Evolutionary conservation across 2,797 vertebrate species (phyloP).

Genomic region (Pagetopsis macropterus): DNA sequence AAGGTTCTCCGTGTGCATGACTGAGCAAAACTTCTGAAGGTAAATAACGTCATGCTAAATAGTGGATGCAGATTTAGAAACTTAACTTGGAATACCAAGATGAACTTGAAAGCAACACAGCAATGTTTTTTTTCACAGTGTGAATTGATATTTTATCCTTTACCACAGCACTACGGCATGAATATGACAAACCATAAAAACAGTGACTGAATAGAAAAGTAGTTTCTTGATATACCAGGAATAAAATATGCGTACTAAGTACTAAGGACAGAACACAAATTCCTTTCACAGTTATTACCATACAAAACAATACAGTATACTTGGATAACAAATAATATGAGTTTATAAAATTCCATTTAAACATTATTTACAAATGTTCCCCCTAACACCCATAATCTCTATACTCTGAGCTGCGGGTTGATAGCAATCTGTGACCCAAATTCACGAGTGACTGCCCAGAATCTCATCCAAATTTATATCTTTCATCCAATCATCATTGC

Average conservation of each 20-base stretch:
- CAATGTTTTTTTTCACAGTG: slow-evolving; percentile 74
- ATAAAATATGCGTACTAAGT: slow-evolving; percentile 59
- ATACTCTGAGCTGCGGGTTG: slow-evolving; percentile 31
- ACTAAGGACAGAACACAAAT: slow-evolving; percentile 64
- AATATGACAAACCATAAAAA: slow-evolving; percentile 56
- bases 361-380: slow-evolving; percentile 70
- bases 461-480: slow-evolving; percentile 99
- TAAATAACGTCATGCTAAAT: slow-evolving; percentile 69
- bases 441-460: slow-evolving; percentile 92
- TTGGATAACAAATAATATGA: slow-evolving; percentile 73
- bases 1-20: slow-evolving; percentile 45
- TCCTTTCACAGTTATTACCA: slow-evolving; percentile 78
- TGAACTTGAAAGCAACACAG: slow-evolving; percentile 61
- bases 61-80: slow-evolving; percentile 52
- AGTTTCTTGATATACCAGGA: slow-evolving; percentile 55
- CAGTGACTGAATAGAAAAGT: slow-evolving; percentile 58
- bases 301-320: slow-evolving; percentile 73
- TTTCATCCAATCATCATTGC: slow-evolving; percentile 99
- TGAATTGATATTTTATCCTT: slow-evolving; percentile 59
- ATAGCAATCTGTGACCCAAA: slow-evolving; percentile 24
- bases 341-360: slow-evolving; percentile 76
- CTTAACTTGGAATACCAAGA: slow-evolving; percentile 38
- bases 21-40: slow-evolving; percentile 45
- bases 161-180: slow-evolving; percentile 60
- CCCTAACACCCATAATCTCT: slow-evolving; percentile 41